These are phyloP conservation scores for Macrostomum lignano DNA, from an alignment of 1,140 invertebrate genomes.

Conservation along the genomic window DNA sequence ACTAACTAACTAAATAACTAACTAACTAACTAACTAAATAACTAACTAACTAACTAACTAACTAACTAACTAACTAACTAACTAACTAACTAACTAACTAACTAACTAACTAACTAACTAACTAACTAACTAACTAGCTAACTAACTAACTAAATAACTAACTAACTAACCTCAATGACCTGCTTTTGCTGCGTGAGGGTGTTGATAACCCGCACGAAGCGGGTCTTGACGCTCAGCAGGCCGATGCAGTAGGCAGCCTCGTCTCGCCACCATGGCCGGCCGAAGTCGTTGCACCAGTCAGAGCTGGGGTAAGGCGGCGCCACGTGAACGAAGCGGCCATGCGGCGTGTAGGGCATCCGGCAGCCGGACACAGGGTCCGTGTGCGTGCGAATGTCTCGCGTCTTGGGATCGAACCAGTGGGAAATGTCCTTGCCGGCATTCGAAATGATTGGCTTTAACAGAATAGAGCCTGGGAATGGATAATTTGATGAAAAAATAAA, in stretches of 20 bases:
- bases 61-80: too few relatives aligned
- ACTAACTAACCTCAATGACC: slow-evolving; percentile 26
- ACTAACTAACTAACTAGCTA: too few relatives aligned
- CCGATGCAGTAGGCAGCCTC: slow-evolving; percentile 37
- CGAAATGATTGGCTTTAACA: slow-evolving; percentile 1
- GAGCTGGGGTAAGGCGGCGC: slow-evolving; percentile 22
- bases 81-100: too few relatives aligned
- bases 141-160: slow-evolving; percentile 9
- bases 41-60: too few relatives aligned
- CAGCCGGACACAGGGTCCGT: slow-evolving; percentile 26
- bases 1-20: too few relatives aligned
- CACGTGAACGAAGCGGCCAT: slow-evolving; percentile 28
- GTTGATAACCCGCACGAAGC: slow-evolving; percentile 44
- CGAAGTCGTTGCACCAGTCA: slow-evolving; percentile 25
- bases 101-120: too few relatives aligned
- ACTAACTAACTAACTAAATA: too few relatives aligned
- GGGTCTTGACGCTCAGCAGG: slow-evolving; percentile 34
- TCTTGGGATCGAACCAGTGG: slow-evolving; percentile 5
- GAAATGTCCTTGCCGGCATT: slow-evolving; percentile 5
- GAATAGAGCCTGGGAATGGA: not conserved
- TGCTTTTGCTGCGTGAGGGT: slow-evolving; percentile 34
- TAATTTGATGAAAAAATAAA: not conserved
- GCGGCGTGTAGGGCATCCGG: slow-evolving; percentile 23
- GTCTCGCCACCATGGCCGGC: slow-evolving; percentile 43
- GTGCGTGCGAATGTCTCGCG: slow-evolving; percentile 14